Evolutionary conservation across 2,113 vertebrate genomes (phyloP), one percentile per base, ranked within the genome.

Genomic region (Onychostoma macrolepis): DNA sequence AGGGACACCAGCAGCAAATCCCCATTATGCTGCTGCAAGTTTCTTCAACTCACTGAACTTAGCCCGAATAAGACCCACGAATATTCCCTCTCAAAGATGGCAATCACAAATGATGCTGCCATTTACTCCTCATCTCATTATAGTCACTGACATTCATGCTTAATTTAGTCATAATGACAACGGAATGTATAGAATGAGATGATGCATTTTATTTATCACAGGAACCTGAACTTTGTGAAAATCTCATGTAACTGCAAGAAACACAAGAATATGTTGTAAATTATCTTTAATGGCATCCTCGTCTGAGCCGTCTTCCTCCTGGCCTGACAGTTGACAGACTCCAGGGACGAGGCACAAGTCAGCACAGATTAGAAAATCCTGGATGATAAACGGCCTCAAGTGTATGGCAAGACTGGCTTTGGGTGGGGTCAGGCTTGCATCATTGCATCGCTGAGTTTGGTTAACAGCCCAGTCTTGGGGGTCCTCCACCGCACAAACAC

Each of bases 61-160:
- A 56, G 69, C 38, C 36, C 30, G 65, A 61, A 61, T 74, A 75
- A 74, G 74, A 83, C 45, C 36, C 13, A 4, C 2, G 83, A 56
- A 15, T 36, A 74, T 74, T 83, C 24, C 12, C 53, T 38, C 28
- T 30, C 61, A 69, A 28, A 21, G 63, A 38, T 28, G 41, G 4
- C 43, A 65, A 33, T 85, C 77, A 67, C 7, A 38, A 83, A 82
- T 77, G 45, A 74, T 56, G 33, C 61, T 87, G 76, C 58, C 78
- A 80, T 85, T 88, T 87, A 81, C 65, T 24, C 50, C 41, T 76
- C 8, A 36, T 58, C 61, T 83, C 77, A 89, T 86, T 89, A 86
- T 86, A 80, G 38, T 41, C 78, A 69, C 61, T 89, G 87, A 87
- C 87, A 86, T 88, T 90, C 79, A 77, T 72, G 58, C 56, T 19